phyloP scores from a whole-genome alignment of 2,113 vertebrate species.

The Oostethus manadensis region DNA sequence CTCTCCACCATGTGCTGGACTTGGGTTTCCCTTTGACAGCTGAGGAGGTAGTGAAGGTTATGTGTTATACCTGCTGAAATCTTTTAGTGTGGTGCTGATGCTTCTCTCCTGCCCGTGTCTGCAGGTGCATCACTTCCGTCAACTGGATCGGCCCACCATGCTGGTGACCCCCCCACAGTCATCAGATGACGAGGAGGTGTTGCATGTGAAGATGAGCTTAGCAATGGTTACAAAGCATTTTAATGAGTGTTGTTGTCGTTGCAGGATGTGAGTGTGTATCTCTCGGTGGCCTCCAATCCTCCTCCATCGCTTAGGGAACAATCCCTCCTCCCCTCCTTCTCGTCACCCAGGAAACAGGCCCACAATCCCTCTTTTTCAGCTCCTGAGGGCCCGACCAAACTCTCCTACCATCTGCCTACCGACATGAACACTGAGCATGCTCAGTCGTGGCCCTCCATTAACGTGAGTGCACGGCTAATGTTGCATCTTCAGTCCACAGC shows the following conservation, averaged over 20 bases:
- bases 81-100: background rate
- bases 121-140: constrained; percentile 74
- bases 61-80: too few relatives aligned
- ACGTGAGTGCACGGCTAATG: constrained; percentile 69
- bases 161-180: constrained; percentile 76
- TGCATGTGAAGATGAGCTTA: background rate
- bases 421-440: constrained; percentile 77
- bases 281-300: constrained; percentile 65
- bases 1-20: constrained; percentile 64
- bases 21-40: constrained; percentile 67
- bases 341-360: constrained; percentile 66
- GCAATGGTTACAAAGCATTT: background rate
- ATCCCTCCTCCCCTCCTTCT: constrained; percentile 39
- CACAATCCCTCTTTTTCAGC: constrained; percentile 59
- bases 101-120: constrained; percentile 30
- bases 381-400: constrained; percentile 67
- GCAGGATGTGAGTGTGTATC: constrained; percentile 38
- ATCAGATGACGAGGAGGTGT: constrained; percentile 81
- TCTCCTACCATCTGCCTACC: constrained; percentile 73
- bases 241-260: constrained; percentile 3
- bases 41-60: constrained; percentile 26
- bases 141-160: constrained; percentile 66
- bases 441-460: constrained; percentile 93
- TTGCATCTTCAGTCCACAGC: too few relatives aligned
- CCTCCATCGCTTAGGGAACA: constrained; percentile 69